Evolutionary conservation across 2,113 vertebrate species (phyloP).

Genomic region (Tautogolabrus adspersus): DNA sequence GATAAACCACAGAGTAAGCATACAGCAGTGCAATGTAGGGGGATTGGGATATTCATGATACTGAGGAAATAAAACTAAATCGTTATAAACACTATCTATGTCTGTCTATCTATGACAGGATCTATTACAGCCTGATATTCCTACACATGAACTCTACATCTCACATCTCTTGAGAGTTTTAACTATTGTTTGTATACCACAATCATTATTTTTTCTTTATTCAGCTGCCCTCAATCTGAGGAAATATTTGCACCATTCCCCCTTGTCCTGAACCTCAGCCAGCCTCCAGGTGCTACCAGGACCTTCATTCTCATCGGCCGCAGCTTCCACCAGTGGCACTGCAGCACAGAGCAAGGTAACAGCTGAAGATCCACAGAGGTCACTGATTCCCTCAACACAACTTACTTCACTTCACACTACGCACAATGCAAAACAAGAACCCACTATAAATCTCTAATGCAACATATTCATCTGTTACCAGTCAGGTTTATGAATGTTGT

Average conservation of each 20-base stretch:
- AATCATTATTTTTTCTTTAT: not conserved
- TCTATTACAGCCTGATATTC: too few relatives aligned
- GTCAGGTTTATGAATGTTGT: not conserved
- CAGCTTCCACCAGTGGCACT: slow-evolving; percentile 96
- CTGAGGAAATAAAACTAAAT: too few relatives aligned
- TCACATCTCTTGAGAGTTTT: not conserved
- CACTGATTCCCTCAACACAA: not conserved
- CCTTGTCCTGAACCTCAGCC: slow-evolving; percentile 77
- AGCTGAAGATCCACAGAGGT: not conserved
- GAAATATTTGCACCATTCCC: slow-evolving; percentile 84
- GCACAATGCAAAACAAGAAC: not conserved
- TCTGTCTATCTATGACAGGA: too few relatives aligned
- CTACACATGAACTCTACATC: not conserved
- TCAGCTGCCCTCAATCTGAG: slow-evolving; percentile 77
- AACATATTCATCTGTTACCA: not conserved
- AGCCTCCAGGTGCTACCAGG: slow-evolving; percentile 82
- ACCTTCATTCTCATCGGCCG: slow-evolving; percentile 94
- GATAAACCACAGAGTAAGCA: too few relatives aligned
- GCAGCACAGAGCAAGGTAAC: slow-evolving; percentile 92
- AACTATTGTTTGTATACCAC: not conserved
- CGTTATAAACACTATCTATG: too few relatives aligned
- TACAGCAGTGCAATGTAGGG: not conserved
- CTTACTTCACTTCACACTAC: not conserved
- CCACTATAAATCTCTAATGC: not conserved
- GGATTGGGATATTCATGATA: not conserved